These are phyloP conservation scores for Tor tambroides DNA, from an alignment of 2,113 vertebrate genomes.

Conservation along the genomic window DNA sequence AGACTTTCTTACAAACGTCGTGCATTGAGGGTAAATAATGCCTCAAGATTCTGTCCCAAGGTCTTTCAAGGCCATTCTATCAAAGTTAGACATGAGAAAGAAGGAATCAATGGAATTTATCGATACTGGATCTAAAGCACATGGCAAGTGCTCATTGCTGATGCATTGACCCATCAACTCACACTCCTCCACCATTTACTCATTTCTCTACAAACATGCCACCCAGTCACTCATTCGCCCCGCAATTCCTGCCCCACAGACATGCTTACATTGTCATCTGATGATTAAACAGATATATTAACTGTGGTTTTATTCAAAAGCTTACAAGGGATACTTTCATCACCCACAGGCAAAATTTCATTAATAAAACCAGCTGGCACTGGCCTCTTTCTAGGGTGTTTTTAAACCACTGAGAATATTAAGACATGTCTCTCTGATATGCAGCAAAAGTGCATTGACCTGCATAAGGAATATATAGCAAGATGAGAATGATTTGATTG, in stretches of 20 bases:
- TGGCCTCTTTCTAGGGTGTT: not conserved
- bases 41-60: not conserved
- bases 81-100: not conserved
- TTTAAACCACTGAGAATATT: not conserved
- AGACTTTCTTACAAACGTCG: not conserved
- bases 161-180: conserved; percentile 1
- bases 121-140: not conserved
- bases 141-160: not conserved
- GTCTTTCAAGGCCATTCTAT: conserved; percentile 21
- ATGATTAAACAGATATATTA: not conserved
- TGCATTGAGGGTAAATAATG: not conserved
- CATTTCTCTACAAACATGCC: conserved; percentile 5
- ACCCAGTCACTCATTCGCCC: not conserved
- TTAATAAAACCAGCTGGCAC: not conserved
- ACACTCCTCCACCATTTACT: conserved; percentile 13
- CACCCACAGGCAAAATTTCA: not conserved
- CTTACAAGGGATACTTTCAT: conserved; percentile 2
- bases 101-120: not conserved
- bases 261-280: not conserved
- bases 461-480: conserved; percentile 1
- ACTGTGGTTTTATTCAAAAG: not conserved
- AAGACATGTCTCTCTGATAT: not conserved
- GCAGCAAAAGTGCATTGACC: not conserved
- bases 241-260: not conserved
- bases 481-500: not conserved